phyloP scores from a whole-genome alignment of 2,888 invertebrate species.

The Scaptodrosophila latifasciaeformis region DNA sequence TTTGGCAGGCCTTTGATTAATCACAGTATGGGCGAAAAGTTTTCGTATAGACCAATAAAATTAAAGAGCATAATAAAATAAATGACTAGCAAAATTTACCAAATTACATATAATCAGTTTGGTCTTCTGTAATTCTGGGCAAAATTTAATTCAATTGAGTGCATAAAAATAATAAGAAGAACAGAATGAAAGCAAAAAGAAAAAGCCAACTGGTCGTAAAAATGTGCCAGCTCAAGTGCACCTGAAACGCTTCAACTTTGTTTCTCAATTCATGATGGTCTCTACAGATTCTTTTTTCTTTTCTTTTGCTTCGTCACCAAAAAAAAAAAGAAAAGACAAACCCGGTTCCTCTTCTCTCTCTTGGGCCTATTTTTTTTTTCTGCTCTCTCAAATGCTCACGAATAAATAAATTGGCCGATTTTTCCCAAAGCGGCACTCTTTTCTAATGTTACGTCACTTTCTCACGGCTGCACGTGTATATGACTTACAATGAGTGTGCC shows the following conservation, averaged over 20 bases:
- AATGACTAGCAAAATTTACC: background rate
- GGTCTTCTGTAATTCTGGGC: no score
- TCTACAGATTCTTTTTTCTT: no score
- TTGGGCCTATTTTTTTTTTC: constrained; percentile 17
- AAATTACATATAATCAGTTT: no score
- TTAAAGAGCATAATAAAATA: background rate
- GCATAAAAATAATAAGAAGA: no score
- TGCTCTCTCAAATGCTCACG: constrained; percentile 15
- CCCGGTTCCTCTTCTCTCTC: constrained; percentile 21
- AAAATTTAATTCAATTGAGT: no score
- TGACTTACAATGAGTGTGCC: constrained; percentile 28
- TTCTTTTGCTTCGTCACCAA: constrained; percentile 16
- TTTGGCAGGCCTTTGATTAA: constrained; percentile 18
- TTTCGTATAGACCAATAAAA: constrained; percentile 12
- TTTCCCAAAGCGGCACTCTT: constrained; percentile 34
- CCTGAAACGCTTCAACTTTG: constrained; percentile 25
- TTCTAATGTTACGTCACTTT: constrained; percentile 68
- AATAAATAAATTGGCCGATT: background rate
- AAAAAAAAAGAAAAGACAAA: no score
- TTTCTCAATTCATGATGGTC: constrained; percentile 21
- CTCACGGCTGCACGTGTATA: constrained; percentile 60
- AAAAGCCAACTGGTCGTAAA: no score
- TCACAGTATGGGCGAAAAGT: constrained; percentile 13
- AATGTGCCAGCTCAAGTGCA: constrained; percentile 14
- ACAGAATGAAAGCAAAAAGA: background rate